Percentiles rank a stretch among this genome's conserved stretches.
Evolutionary conservation across 30 jellyfish, hydroid and myxozoan genomes (phyloP).

Genomic region (Hydractinia symbiolongicarpus): DNA sequence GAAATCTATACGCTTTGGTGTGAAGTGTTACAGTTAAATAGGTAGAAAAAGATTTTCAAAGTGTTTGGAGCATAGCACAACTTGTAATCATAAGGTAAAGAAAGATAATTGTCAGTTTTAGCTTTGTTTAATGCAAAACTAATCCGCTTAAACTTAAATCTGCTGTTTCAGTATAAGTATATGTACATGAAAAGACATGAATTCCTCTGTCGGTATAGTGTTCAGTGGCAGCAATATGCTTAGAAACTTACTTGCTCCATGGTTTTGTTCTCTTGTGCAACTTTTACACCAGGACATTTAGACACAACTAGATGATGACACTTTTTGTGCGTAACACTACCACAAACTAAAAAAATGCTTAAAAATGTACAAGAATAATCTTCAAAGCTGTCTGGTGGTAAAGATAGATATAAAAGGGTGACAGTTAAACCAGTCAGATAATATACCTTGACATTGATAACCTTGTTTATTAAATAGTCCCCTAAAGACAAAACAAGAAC

Average conservation of each 20-base stretch:
- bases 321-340: constrained; percentile 79
- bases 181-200: no score
- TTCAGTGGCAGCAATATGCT: no score
- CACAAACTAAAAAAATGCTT: constrained; percentile 50
- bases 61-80: no score
- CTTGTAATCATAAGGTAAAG: no score
- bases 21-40: no score
- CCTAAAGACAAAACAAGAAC: constrained; percentile 31
- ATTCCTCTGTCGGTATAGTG: no score
- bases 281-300: constrained; percentile 61
- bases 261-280: constrained; percentile 11
- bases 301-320: constrained; percentile 85
- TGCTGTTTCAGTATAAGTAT: no score
- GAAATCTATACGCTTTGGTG: no score
- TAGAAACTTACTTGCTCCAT: constrained; percentile 9
- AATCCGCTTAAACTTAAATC: no score
- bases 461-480: constrained; percentile 89
- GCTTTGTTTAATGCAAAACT: no score
- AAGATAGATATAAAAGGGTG: not conserved
- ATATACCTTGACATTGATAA: constrained; percentile 88
- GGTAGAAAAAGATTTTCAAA: no score
- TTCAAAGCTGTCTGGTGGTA: not conserved
- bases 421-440: not conserved
- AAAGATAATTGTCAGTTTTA: no score
- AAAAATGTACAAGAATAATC: not conserved